Evolutionary conservation across 2,888 invertebrate species (phyloP), one percentile per base, ranked within the genome.

Genomic region (Meliscaeva auricollis): DNA sequence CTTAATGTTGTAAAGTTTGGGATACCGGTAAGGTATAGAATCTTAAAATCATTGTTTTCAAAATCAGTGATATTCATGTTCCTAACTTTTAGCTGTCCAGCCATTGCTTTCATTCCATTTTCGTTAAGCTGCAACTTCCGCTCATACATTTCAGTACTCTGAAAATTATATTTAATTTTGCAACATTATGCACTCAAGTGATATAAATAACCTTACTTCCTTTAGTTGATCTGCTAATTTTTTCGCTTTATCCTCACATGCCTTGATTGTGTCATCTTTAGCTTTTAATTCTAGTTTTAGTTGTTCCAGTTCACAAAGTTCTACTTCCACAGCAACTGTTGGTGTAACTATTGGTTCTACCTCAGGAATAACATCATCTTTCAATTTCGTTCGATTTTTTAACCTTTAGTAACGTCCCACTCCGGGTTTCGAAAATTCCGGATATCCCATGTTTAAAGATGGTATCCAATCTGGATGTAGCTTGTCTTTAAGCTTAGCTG

Each of bases 11-110:
- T 6, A 17, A 56, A 56, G 20, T 56, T 58, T 22, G 70, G 56
- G 30, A 70, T 30, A 32, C 70, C 58, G 7, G 70, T 70, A 46
- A 70, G 46, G 35, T 70, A 70, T 11, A 32, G 22, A 17, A 70
- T 46, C 32, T 70, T 70, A 8, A 5, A 15, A 32, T 70, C 20
- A 46, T 46, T 20, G 15, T 35, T 13, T 32, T 52, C 50, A 50
- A 50, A 50, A 15, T 54, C 30, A 52, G 30, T 54, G 30, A 54
- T 30, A 15, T 30, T 54, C 26, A 54, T 54, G 26, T 54, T 30
- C 30, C n/a, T 54, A 26, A 54, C 52, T 54, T 54, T 54, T n/a
- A 54, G 52, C 11, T 54, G 52, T 54, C 15, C 15, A 3, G 8
- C 52, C 52, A 54, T 54, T 54, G 52, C 26, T 54, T 54, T 30